Percentiles rank a stretch among this genome's conserved stretches.
These are phyloP conservation scores for crab-eating macaque (Macaca fascicularis) DNA, from an alignment of 2,113 vertebrate genomes.

Conservation along the genomic window T2T-MFA8v1.1 NC_088384.1:93565001-93565500, in stretches of 20 bases:
- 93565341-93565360: not conserved
- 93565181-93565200: conserved; percentile 4
- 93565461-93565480: not conserved
- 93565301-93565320: not conserved
- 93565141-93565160: not conserved
- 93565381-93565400: not conserved
- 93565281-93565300: conserved; percentile 10
- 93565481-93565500: not conserved
- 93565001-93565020: not conserved
- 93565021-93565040: not conserved
- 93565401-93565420: not conserved
- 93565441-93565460: not conserved
- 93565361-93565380: not conserved
- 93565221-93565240: not conserved
- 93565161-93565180: conserved; percentile 7
- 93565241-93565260: conserved; percentile 13
- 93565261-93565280: conserved; percentile 58
- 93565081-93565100: not conserved
- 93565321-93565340: fast-evolving
- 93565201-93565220: not conserved
- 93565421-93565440: not conserved
- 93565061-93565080: not conserved
- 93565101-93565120: not conserved
- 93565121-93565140: not conserved
- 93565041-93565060: not conserved